Conservation (phyloP, 2,797 vertebrate species). For the Onychomys arenicola region DNA sequence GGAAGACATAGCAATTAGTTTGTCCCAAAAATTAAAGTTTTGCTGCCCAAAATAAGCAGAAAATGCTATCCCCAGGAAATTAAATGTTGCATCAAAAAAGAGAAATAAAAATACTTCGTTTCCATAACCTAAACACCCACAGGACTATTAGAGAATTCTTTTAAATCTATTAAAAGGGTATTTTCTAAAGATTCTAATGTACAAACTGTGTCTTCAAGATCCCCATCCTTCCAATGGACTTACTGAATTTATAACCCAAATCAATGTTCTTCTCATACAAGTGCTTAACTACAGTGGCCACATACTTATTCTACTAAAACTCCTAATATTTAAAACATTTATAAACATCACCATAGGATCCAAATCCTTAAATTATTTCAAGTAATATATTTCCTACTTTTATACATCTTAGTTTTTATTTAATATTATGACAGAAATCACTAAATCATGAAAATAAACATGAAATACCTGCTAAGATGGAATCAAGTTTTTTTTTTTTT, state of each 20-base stretch:
- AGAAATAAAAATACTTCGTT: constrained; percentile 6
- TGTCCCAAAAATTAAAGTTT: constrained; percentile 36
- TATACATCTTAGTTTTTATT: constrained; percentile 43
- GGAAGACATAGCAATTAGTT: neutral
- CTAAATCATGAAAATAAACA: neutral
- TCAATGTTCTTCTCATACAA: constrained; percentile 72
- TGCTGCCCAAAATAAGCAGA: neutral
- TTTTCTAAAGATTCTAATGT: constrained; percentile 66
- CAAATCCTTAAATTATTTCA: constrained; percentile 41
- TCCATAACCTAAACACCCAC: neutral
- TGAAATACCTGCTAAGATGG: neutral
- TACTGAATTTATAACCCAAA: constrained; percentile 69
- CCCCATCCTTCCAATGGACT: neutral
- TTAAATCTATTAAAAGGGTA: constrained; percentile 33
- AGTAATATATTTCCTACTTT: constrained; percentile 40
- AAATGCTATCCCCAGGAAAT: constrained; percentile 57
- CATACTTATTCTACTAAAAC: constrained; percentile 49
- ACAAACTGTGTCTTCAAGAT: constrained; percentile 35
- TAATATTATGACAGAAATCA: constrained; percentile 50
- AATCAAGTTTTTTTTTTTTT: neutral
- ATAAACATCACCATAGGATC: constrained; percentile 26
- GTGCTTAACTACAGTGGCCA: neutral
- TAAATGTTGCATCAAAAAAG: constrained; percentile 55
- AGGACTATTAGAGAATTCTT: constrained; percentile 32
- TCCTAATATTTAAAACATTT: constrained; percentile 68